phyloP scores from a whole-genome alignment of 2,888 invertebrate genomes.

The Teinopalpus imperialis region DNA sequence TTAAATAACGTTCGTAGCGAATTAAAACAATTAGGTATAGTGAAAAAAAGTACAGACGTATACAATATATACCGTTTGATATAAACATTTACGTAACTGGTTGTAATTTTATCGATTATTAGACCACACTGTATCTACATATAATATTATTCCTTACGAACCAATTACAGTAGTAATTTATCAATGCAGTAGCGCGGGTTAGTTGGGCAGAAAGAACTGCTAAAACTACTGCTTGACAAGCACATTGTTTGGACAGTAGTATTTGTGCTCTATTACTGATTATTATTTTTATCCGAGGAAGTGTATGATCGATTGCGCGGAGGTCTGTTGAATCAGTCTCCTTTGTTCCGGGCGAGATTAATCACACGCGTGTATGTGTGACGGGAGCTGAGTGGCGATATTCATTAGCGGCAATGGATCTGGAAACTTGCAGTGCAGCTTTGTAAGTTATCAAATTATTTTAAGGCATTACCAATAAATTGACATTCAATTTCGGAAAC shows the following conservation, averaged over 20 bases:
- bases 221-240: constrained; percentile 64
- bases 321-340: constrained; percentile 66
- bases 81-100: too few species aligned
- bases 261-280: constrained; percentile 67
- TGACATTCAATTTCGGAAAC: background rate
- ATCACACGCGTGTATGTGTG: constrained; percentile 67
- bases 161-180: constrained; percentile 4
- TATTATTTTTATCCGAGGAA: constrained; percentile 77
- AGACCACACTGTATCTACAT: too few species aligned
- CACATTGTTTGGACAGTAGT: constrained; percentile 70
- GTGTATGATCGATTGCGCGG: constrained; percentile 72
- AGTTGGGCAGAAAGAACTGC: constrained; percentile 18
- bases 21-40: too few species aligned
- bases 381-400: constrained; percentile 63
- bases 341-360: constrained; percentile 75
- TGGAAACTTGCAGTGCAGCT: constrained; percentile 39
- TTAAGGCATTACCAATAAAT: background rate
- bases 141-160: background rate
- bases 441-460: too few species aligned
- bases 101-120: too few species aligned
- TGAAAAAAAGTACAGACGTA: too few species aligned
- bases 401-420: constrained; percentile 59
- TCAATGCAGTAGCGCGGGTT: background rate
- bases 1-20: too few species aligned
- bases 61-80: too few species aligned